A percentile compares a stretch with the other conserved stretches of the same genome.
phyloP scores from a whole-genome alignment of 2,797 vertebrate species.

The Danio albolineatus region DNA sequence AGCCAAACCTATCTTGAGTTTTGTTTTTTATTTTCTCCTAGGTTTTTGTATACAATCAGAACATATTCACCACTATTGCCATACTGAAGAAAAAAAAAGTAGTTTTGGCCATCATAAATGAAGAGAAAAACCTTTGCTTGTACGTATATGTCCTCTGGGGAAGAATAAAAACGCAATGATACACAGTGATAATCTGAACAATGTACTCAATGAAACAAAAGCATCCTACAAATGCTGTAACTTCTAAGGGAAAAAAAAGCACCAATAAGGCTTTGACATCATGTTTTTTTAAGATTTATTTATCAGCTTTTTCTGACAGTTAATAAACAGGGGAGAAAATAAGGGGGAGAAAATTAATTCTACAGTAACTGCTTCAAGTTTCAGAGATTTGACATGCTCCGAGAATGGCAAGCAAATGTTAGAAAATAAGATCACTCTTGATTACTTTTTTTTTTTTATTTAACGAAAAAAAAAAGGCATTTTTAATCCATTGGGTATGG shows the following conservation, averaged over 20 bases:
- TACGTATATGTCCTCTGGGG: not conserved
- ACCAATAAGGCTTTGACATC: too few species aligned
- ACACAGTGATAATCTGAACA: not conserved
- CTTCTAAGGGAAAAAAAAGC: not conserved
- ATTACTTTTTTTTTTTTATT: too few species aligned
- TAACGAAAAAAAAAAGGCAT: too few species aligned
- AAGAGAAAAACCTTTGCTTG: not conserved
- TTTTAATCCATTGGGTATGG: too few species aligned
- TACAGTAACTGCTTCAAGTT: too few species aligned
- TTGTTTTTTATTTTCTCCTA: conserved; percentile 31
- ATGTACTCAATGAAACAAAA: not conserved
- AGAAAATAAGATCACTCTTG: too few species aligned
- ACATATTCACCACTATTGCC: conserved; percentile 9
- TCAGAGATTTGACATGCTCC: too few species aligned
- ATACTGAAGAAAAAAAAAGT: not conserved
- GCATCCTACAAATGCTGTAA: not conserved
- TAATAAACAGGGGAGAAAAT: too few species aligned
- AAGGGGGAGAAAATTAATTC: too few species aligned
- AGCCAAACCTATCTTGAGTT: conserved; percentile 10
- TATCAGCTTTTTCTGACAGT: too few species aligned
- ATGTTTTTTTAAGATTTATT: too few species aligned
- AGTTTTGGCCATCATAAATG: conserved; percentile 31
- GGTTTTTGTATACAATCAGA: conserved; percentile 32
- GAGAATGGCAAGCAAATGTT: too few species aligned
- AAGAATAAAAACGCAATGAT: conserved; percentile 1